phyloP scores from a whole-genome alignment of 2,888 invertebrate genomes.

The Dynastes grantii region DNA sequence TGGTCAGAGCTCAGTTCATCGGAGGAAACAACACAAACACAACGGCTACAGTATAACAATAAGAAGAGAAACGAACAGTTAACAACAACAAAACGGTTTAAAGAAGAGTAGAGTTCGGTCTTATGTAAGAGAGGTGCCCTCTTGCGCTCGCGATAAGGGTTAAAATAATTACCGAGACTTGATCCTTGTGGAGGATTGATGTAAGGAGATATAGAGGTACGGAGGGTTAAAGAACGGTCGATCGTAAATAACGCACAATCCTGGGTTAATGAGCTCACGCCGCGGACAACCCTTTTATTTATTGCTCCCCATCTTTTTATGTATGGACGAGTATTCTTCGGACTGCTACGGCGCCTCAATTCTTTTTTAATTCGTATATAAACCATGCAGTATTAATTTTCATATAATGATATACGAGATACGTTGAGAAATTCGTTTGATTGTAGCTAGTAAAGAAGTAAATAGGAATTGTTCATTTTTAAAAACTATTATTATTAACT shows the following conservation, averaged over 20 bases:
- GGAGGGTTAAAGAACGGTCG: slow-evolving; percentile 54
- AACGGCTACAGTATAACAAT: slow-evolving; percentile 10
- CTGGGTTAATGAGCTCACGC: slow-evolving; percentile 65
- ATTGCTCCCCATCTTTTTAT: slow-evolving; percentile 62
- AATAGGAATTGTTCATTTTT: too few species aligned
- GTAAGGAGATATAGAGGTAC: slow-evolving; percentile 47
- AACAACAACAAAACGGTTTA: slow-evolving; percentile 17
- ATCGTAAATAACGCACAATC: slow-evolving; percentile 63
- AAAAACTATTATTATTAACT: too few species aligned
- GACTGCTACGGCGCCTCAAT: neutral
- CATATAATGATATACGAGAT: slow-evolving; percentile 56
- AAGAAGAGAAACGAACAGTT: slow-evolving; percentile 22
- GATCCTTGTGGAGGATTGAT: slow-evolving; percentile 30
- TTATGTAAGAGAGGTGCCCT: slow-evolving; percentile 7
- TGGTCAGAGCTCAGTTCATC: slow-evolving; percentile 10
- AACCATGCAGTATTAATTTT: slow-evolving; percentile 48
- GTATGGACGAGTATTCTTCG: slow-evolving; percentile 43
- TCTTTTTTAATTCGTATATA: slow-evolving; percentile 7
- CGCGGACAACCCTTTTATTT: slow-evolving; percentile 65
- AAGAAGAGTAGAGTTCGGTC: slow-evolving; percentile 13
- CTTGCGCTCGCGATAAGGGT: slow-evolving; percentile 58
- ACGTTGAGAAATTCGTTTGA: too few species aligned
- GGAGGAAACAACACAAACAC: slow-evolving; percentile 5
- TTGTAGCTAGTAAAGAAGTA: too few species aligned
- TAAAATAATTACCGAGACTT: slow-evolving; percentile 62